Evolutionary conservation across 2,113 vertebrate species (phyloP), one percentile per base, ranked within the genome.

Genomic region (Saguinus imperator): DNA sequence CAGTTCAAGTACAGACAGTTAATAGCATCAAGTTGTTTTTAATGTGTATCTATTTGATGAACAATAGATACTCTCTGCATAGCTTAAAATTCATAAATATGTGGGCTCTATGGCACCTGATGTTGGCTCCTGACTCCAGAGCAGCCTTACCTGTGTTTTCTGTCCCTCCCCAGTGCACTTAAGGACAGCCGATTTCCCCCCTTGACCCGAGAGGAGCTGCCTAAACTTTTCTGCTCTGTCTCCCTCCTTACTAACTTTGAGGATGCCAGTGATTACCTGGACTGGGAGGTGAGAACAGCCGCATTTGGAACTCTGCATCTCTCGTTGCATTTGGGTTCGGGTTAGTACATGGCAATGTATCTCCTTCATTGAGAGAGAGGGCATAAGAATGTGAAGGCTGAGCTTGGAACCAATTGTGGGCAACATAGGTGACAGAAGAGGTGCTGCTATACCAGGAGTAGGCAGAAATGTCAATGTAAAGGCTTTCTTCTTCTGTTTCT

Each of bases 211-310:
- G 99, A 99, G 98, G 99, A 99, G 98, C 99, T 99, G 98, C 99
- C 99, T 97, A 99, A 99, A 98, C 99, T 99, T 98, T 99, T 99
- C 98, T 99, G 99, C 98, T 99, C 99, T 98, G 99, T 99, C 98
- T 99, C 99, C 98, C 99, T 99, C 98, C 99, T 99, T 97, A 99
- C 99, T 98, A 99, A 99, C 98, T 99, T 99, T 98, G 99, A 99
- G 98, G 99, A 99, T 98, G 99, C 99, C 98, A 98, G 97, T 98
- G 99, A 99, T 98, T 99, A 99, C 98, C 98, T 99, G 98, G 99
- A 99, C 98, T 99, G 99, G 99, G 99, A 99, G 99, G 99, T 99
- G 98, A 99, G 99, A 99, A 98, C 98, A 98, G 98, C 98, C 97
- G 98, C 98, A 98, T 98, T 98, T 98, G 98, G 98, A 98, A 98